A percentile compares a stretch with the other conserved stretches of the same genome.
Conservation (phyloP, 2,888 invertebrate species). For the Leptopilina syphax region DNA sequence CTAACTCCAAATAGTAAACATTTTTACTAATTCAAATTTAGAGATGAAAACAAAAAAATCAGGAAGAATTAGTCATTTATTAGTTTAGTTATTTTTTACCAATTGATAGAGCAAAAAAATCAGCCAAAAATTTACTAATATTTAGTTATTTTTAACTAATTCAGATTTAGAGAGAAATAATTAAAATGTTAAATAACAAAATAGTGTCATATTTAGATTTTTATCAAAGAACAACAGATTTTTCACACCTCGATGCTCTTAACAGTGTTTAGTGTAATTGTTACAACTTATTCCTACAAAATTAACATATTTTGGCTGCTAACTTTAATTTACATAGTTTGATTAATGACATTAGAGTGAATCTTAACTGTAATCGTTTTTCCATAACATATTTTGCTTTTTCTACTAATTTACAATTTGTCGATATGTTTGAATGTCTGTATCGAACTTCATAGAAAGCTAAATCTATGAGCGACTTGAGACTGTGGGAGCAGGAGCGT, state of each 20-base stretch:
- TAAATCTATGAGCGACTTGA: slow-evolving; percentile 79
- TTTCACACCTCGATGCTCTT: not conserved
- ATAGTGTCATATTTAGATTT: too few species aligned
- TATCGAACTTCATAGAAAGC: slow-evolving; percentile 76
- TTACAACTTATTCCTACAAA: not conserved
- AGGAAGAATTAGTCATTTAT: too few species aligned
- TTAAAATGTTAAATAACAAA: too few species aligned
- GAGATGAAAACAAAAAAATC: too few species aligned
- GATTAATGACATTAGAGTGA: not conserved
- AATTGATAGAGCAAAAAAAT: too few species aligned
- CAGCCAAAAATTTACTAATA: too few species aligned
- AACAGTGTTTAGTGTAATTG: not conserved
- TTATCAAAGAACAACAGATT: too few species aligned
- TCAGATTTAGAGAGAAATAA: too few species aligned
- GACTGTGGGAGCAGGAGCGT: slow-evolving; percentile 73
- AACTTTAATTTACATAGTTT: not conserved
- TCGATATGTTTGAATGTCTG: slow-evolving; percentile 43
- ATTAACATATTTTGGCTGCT: not conserved
- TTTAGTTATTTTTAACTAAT: too few species aligned
- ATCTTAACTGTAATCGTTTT: slow-evolving; percentile 4
- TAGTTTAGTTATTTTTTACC: too few species aligned
- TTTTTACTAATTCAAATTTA: too few species aligned
- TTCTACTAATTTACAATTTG: slow-evolving; percentile 34
- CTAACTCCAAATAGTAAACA: too few species aligned
- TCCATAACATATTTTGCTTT: slow-evolving; percentile 18